phyloP scores from a whole-genome alignment of 2,888 invertebrate genomes.

The Nemotelus nigrinus region DNA sequence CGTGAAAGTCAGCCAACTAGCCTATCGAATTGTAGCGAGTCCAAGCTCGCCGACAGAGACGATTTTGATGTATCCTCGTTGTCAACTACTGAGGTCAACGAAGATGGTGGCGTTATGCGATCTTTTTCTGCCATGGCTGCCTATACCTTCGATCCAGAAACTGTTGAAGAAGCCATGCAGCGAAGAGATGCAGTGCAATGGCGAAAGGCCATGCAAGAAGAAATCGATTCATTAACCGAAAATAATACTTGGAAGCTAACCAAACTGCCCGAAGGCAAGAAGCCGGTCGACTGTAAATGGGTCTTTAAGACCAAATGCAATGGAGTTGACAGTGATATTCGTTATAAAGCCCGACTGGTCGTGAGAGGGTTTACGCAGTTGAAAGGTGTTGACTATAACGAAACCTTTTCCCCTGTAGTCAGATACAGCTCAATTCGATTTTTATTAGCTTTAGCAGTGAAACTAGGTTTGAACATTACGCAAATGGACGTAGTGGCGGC shows the following conservation, averaged over 20 bases:
- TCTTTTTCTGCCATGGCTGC: no score
- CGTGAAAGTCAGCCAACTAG: no score
- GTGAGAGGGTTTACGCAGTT: conserved; percentile 47
- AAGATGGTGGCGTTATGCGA: no score
- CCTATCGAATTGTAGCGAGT: no score
- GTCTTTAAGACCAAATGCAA: conserved; percentile 12
- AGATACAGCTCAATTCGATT: conserved; percentile 45
- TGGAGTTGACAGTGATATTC: neutral
- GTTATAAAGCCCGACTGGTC: conserved; percentile 45
- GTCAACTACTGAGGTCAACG: no score
- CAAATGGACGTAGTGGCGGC: conserved; percentile 48
- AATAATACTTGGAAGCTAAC: conserved; percentile 54
- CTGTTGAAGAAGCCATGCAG: neutral
- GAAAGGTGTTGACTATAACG: conserved; percentile 45
- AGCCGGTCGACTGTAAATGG: conserved; percentile 44
- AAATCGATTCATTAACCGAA: conserved; percentile 52
- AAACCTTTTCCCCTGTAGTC: conserved; percentile 47
- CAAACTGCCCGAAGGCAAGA: conserved; percentile 50
- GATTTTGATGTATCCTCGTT: no score
- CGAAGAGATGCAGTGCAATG: neutral
- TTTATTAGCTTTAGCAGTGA: conserved; percentile 46
- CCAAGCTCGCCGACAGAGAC: no score
- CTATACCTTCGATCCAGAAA: neutral
- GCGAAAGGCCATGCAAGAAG: conserved; percentile 51
- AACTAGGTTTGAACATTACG: conserved; percentile 42